Evolutionary conservation across 2,888 invertebrate genomes (phyloP), one percentile per base, ranked within the genome.

Genomic region (Tyria jacobaeae): DNA sequence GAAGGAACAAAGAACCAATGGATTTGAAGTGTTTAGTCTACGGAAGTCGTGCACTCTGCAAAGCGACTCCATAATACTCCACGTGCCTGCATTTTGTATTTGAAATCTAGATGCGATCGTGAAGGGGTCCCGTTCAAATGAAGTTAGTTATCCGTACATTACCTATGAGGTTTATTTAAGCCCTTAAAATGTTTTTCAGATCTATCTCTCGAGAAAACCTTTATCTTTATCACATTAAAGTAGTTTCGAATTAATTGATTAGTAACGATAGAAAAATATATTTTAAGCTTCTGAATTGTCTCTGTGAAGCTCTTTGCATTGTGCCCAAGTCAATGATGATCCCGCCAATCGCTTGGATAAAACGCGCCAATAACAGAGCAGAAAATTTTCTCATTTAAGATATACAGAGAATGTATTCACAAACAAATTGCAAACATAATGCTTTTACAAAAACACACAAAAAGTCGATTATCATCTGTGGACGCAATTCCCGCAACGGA

Each of bases 391-490:
- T 37, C 47, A 25, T 48, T 14, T 24, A 35, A 56, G 47, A 60
- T 80, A 74, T 79, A 76, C 77, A 78, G 80, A 73, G 77, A 71
- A 68, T 76, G 6, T 39, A 70, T 72, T 75, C 69, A 80, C 78
- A 83, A 86, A 61, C 37, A 54, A 87, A 89, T 86, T 87, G 80
- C 82, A 70, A 83, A 79, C 81, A 68, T 79, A 55, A 79, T 71
- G 76, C 79, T 77, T 76, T 74, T 70, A 74, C 79, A 78, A 74
- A 79, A 80, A 78, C 76, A 83, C 73, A 80, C 81, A 88, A 90
- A 89, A 88, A 80, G 85, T 88, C 91, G 92, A 93, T 93, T 90
- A 89, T 84, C 85, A 91, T 91, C 90, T 78, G 78, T 69, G 80
- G 73, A 68, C 79, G 83, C 86, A 89, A 89, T 89, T 88, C 91